These are phyloP conservation scores for Aspidiotus rigidus DNA, from an alignment of 2,888 invertebrate genomes.

Conservation along the genomic window DNA sequence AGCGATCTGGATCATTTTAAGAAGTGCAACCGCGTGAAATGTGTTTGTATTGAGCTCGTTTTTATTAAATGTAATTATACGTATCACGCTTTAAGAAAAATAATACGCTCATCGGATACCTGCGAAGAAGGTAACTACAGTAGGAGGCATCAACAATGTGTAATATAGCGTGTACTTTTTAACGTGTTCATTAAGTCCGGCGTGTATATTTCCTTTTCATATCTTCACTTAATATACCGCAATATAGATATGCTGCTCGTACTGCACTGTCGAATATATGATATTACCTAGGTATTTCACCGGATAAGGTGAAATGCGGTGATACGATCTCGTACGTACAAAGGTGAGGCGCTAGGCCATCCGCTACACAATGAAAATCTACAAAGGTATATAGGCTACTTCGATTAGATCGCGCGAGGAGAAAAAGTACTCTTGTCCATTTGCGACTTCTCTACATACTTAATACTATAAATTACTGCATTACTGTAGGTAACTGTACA, in stretches of 20 bases:
- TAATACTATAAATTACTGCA: no score
- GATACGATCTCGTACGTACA: no score
- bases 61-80: constrained; percentile 31
- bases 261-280: no score
- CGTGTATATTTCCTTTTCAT: constrained; percentile 19
- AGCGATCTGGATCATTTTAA: constrained; percentile 32
- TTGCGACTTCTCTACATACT: no score
- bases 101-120: no score
- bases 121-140: no score
- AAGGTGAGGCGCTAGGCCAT: no score
- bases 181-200: constrained; percentile 9
- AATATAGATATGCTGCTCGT: neutral
- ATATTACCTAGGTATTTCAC: no score
- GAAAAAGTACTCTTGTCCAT: neutral
- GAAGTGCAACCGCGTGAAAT: constrained; percentile 32
- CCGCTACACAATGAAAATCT: no score
- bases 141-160: constrained; percentile 23
- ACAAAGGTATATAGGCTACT: no score
- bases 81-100: constrained; percentile 17
- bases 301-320: no score
- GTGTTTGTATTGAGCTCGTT: constrained; percentile 32
- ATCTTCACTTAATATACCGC: neutral
- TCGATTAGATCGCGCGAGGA: neutral
- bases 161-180: constrained; percentile 26
- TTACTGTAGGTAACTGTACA: no score